Evolutionary conservation across 2,113 vertebrate genomes (phyloP), one percentile per base, ranked within the genome.

Genomic region (Patagioenas fasciata): DNA sequence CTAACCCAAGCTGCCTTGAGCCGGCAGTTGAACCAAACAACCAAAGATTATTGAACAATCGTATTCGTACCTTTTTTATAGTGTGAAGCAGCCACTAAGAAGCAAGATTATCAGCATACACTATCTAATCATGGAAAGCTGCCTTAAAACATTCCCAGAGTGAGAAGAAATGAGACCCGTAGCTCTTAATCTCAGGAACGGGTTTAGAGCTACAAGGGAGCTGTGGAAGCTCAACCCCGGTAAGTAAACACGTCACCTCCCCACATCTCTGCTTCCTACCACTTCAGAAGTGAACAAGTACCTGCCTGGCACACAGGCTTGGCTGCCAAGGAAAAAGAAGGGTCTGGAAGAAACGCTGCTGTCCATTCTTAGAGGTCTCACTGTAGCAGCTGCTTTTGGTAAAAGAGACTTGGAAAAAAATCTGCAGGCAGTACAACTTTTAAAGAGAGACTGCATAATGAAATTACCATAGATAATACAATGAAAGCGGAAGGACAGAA

Each of bases 391-490:
- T 51, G 13, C 10, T 86, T 62, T 85, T 70, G 19, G 42, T 56
- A 61, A 61, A 88, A 40, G 6, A 66, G 51, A 64, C 36, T 60
- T 56, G 6, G 42, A 61, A 91, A 94, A 73, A 93, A 90, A 73
- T 66, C 31, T 34, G 53, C 4, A 58, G 26, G 18, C 47, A 93
- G 42, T 31, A 77, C 5, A 67, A 70, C 8, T 50, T 62, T 72
- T 54, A 66, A 62, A 65, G 56, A 64, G 31, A 90, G 53, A 79
- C 89, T 1, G 0, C 4, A 62, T n/a, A 83, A 95, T 40, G 18
- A 91, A 80, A 92, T 91, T 80, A 92, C 38, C 32, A 42, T 14
- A 57, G 86, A 16, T 93, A 95, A 94, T 89, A 70, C 82, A 86
- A 95, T 94, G 75, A 77, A 86, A 80, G 62, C 18, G 28, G 66